A percentile compares a stretch with the other conserved stretches of the same genome.
phyloP scores from a whole-genome alignment of 35 echinoderm and acorn worm genomes.

The Amphiura filiformis region DNA sequence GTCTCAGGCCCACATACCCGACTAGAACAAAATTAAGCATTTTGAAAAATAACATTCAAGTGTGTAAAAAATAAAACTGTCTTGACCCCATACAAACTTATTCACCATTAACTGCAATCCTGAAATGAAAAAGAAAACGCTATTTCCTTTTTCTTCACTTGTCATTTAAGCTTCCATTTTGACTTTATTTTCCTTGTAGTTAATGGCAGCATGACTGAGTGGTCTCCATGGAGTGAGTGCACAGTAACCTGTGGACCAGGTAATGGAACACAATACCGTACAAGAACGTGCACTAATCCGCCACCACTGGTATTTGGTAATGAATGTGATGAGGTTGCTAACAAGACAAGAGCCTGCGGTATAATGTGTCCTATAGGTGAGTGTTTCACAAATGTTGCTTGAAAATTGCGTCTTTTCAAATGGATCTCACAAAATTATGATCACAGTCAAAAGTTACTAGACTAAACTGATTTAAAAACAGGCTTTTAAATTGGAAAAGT shows the following conservation, averaged over 20 bases:
- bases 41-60: too few species aligned
- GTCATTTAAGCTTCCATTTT: background rate
- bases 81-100: background rate
- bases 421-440: background rate
- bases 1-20: too few species aligned
- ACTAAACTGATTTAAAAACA: background rate
- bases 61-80: too few species aligned
- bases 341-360: constrained; percentile 61
- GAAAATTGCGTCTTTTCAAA: background rate
- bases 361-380: constrained; percentile 79
- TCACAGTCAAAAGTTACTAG: background rate
- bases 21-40: too few species aligned
- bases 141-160: background rate
- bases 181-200: constrained; percentile 21
- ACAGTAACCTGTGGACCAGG: constrained; percentile 84
- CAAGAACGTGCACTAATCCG: constrained; percentile 61
- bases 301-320: constrained; percentile 65
- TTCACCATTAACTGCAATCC: background rate
- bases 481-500: background rate
- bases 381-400: background rate
- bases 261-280: constrained; percentile 60
- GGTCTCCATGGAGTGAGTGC: constrained; percentile 68
- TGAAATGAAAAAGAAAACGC: background rate
- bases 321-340: constrained; percentile 48
- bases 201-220: constrained; percentile 59